Base-by-base conservation (phyloP, 35 echinoderm and acorn worm genomes). In the Lytechinus variegatus region DNA sequence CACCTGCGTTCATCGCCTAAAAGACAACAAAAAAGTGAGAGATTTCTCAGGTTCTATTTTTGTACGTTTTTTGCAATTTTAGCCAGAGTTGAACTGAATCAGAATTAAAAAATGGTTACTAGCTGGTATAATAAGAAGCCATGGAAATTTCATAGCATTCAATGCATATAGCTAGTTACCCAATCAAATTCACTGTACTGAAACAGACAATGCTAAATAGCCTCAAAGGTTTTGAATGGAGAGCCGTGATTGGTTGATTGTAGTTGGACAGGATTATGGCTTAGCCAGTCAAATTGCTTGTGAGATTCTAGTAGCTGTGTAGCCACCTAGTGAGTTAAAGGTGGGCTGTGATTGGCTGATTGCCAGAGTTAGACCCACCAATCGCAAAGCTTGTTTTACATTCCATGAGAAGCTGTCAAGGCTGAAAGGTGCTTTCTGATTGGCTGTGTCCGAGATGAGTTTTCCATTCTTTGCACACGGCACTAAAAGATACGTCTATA, bases 391-490 rank as follows among this genome's bases (percentile, higher is more conserved):
- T 90, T 90, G 28, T 90, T 52, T 29, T 90, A 90, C 88, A 90
- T 90, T 90, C 88, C 88, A 90, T 90, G 88, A 90, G 24, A 79
- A 90, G 88, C 88, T 90, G 88, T 21, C 52, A 52, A 90, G 88
- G 88, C 88, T 90, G 88, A 90, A 90, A 90, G 88, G 88, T 90
- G 88, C 92, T 93, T 93, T 93, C 54, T 93, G 92, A 93, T 93
- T 93, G 92, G 92, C 55, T 93, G 92, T 93, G 92, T 93, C 92
- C 3, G 28, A 93, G 9, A 14, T 8, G 55, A 53, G 52, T 93
- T 90, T 93, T 57, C 92, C 52, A 53, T 55, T 54, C 54, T 93
- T 57, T 93, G 55, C 92, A 93, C 52, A 93, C 92, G 53, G 92
- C 92, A 93, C 92, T 27, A 93, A 93, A 93, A 54, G 29, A 52